Percentiles rank a stretch among this genome's conserved stretches.
These are phyloP conservation scores for Agonopterix heracliana DNA, from an alignment of 2,888 invertebrate species.

Conservation along the genomic window DNA sequence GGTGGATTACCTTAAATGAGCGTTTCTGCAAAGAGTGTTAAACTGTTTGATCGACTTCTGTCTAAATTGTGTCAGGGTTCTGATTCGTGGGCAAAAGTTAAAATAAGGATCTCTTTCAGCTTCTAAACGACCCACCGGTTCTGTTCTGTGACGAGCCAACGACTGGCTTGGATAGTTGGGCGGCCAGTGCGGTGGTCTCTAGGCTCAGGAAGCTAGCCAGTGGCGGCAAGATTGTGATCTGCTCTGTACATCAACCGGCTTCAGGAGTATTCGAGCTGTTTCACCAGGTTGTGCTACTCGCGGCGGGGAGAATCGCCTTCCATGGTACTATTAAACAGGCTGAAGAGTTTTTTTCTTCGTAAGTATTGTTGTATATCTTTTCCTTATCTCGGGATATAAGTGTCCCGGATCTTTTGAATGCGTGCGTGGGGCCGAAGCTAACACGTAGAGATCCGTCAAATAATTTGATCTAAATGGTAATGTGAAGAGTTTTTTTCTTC, in stretches of 20 bases:
- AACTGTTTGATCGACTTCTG: too few species aligned
- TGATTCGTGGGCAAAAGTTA: too few species aligned
- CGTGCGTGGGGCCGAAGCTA: too few species aligned
- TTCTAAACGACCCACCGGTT: slow-evolving; percentile 90
- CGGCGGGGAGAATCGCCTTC: slow-evolving; percentile 86
- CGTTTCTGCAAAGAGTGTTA: too few species aligned
- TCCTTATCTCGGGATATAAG: too few species aligned
- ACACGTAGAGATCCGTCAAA: too few species aligned
- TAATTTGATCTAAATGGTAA: too few species aligned
- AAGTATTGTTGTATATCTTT: slow-evolving; percentile 36
- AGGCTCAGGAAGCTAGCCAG: slow-evolving; percentile 79
- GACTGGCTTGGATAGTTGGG: slow-evolving; percentile 93
- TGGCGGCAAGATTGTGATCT: slow-evolving; percentile 86
- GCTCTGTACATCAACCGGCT: slow-evolving; percentile 94
- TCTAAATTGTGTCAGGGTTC: too few species aligned
- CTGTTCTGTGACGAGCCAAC: slow-evolving; percentile 97
- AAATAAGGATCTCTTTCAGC: slow-evolving; percentile 53
- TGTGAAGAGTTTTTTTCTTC: not conserved
- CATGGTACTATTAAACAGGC: slow-evolving; percentile 85
- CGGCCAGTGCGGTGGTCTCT: slow-evolving; percentile 87
- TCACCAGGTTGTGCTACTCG: slow-evolving; percentile 85
- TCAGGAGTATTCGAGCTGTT: slow-evolving; percentile 90
- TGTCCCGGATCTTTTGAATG: too few species aligned
- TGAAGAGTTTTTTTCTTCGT: slow-evolving; percentile 81
- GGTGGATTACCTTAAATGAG: too few species aligned